Evolutionary conservation across 2,797 vertebrate genomes (phyloP).

Genomic region (Pelodytes ibericus): DNA sequence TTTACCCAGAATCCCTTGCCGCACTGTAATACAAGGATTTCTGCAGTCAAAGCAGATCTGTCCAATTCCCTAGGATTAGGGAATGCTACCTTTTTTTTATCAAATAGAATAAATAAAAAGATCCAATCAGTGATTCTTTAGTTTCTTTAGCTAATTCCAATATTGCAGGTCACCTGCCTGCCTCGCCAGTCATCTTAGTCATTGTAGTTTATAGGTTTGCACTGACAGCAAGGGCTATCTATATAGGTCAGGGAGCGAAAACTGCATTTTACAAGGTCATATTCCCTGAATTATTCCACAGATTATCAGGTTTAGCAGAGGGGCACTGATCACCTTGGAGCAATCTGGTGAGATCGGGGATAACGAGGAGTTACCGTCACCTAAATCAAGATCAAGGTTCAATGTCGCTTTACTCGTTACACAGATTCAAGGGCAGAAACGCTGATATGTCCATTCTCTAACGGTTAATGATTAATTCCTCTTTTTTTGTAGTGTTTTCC

Average conservation of each 20-base stretch:
- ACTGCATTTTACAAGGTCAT: not conserved
- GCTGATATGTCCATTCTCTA: not conserved
- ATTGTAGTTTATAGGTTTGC: no score
- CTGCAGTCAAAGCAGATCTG: no score
- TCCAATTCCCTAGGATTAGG: no score
- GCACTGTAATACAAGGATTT: no score
- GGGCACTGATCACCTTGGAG: not conserved
- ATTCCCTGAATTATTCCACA: conserved; percentile 25
- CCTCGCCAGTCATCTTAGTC: no score
- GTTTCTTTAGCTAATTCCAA: no score
- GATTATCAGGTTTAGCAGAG: conserved; percentile 8
- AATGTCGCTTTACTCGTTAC: conserved; percentile 1
- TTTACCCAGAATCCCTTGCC: no score
- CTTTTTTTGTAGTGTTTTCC: not conserved
- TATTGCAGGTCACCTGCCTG: no score
- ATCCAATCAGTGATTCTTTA: no score
- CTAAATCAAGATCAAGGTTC: conserved; percentile 30
- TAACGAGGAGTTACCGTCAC: not conserved
- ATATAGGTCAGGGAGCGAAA: not conserved
- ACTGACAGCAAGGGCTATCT: not conserved
- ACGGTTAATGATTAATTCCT: conserved; percentile 10
- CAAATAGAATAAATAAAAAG: no score
- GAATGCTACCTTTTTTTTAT: no score
- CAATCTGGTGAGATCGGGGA: not conserved
- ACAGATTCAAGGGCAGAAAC: conserved; percentile 8